A percentile compares a stretch with the other conserved stretches of the same genome.
Conservation (phyloP, 2,113 vertebrate genomes). For the Brachyhypopomus gauderio region DNA sequence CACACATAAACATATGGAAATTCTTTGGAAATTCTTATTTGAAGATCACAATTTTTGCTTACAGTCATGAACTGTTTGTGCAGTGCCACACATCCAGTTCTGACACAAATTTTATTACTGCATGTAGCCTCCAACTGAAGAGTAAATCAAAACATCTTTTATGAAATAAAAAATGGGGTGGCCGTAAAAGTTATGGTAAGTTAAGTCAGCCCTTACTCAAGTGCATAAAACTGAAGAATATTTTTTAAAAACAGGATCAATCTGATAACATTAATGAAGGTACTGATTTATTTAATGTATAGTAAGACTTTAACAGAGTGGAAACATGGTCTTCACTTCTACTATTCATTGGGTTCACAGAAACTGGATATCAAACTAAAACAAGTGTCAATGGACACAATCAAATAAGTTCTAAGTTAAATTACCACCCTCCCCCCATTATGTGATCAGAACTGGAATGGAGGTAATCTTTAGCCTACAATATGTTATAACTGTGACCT, state of each 20-base stretch:
- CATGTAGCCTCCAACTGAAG: background rate
- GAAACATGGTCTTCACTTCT: slow-evolving; percentile 5
- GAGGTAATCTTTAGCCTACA: slow-evolving; percentile 33
- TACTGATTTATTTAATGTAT: background rate
- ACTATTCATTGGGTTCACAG: background rate
- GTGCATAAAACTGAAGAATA: background rate
- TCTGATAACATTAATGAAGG: background rate
- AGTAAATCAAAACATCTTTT: slow-evolving; percentile 35
- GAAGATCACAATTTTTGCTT: slow-evolving; percentile 29
- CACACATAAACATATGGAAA: slow-evolving; percentile 48
- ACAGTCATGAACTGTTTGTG: slow-evolving; percentile 24
- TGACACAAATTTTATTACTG: background rate
- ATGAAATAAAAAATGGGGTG: slow-evolving; percentile 2
- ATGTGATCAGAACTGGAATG: slow-evolving; percentile 26
- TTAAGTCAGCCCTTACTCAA: slow-evolving; percentile 1
- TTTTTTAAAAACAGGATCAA: background rate
- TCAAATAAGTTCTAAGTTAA: slow-evolving; percentile 15
- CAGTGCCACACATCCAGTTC: slow-evolving; percentile 18
- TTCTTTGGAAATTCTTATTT: slow-evolving; percentile 29
- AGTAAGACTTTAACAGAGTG: slow-evolving; percentile 5
- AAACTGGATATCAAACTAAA: background rate
- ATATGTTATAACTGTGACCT: slow-evolving; percentile 8
- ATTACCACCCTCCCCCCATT: slow-evolving; percentile 23
- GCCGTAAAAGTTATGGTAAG: too few relatives aligned
- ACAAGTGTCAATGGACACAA: background rate